phyloP scores from a whole-genome alignment of 1,140 invertebrate genomes.

The Drosophila sucinea region DNA sequence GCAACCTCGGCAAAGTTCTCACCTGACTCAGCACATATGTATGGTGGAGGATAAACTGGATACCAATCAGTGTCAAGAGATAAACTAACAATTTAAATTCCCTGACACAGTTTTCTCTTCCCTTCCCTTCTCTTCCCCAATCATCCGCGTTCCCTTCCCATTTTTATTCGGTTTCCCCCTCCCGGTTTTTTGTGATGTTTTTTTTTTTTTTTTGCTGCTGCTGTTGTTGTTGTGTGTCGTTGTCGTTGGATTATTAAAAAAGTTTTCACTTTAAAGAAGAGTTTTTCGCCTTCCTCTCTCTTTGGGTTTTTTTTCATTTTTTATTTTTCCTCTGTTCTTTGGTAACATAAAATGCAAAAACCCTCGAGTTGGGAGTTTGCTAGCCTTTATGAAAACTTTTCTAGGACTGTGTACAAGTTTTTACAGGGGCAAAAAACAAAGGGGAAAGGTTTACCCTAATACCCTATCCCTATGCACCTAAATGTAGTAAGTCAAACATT shows the following conservation, averaged over 20 bases:
- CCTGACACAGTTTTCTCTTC: conserved; percentile 33
- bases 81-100: conserved; percentile 78
- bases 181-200: conserved; percentile 20
- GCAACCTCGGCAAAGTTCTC: background rate
- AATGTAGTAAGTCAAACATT: background rate
- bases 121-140: background rate
- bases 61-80: conserved; percentile 61
- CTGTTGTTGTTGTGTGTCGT: conserved; percentile 36
- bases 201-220: conserved; percentile 21
- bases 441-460: background rate
- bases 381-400: conserved; percentile 76
- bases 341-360: conserved; percentile 75
- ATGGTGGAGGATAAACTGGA: conserved; percentile 37
- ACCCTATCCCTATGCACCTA: background rate
- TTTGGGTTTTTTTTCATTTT: background rate
- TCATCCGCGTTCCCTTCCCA: background rate
- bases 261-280: conserved; percentile 71
- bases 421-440: background rate
- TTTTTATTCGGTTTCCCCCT: conserved; percentile 13
- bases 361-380: conserved; percentile 63
- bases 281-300: conserved; percentile 31
- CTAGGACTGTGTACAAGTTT: conserved; percentile 75
- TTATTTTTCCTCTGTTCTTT: conserved; percentile 27
- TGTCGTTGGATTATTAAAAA: conserved; percentile 79
- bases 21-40: conserved; percentile 17